Evolutionary conservation across 2,797 vertebrate species (phyloP).

Genomic region (Paratrypauchen microcephalus): DNA sequence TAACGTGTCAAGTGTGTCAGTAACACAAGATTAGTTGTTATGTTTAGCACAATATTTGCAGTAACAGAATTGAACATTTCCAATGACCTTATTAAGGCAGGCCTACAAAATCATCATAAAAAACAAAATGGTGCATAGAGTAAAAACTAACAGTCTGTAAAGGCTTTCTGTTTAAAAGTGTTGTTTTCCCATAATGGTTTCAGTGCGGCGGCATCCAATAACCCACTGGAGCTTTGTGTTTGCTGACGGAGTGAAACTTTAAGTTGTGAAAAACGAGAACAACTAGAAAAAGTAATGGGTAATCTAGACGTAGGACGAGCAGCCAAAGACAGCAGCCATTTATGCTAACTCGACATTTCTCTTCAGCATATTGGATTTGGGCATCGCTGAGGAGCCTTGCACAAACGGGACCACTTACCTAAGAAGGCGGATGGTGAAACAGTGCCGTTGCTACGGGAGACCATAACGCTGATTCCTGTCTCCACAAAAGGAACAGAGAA

Average conservation of each 20-base stretch:
- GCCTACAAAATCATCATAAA: conserved; percentile 6
- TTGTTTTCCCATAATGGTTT: conserved; percentile 48
- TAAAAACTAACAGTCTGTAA: conserved; percentile 33
- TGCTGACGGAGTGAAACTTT: conserved; percentile 69
- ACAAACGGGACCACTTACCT: conserved; percentile 71
- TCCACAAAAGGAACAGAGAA: conserved; percentile 94
- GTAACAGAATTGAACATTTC: too few species aligned
- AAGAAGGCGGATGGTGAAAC: conserved; percentile 93
- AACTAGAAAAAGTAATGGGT: conserved; percentile 44
- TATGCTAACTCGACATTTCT: conserved; percentile 62
- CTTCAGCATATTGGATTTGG: conserved; percentile 31
- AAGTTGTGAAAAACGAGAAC: conserved; percentile 58
- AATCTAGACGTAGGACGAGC: conserved; percentile 60
- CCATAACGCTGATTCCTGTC: conserved; percentile 94
- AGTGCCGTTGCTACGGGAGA: conserved; percentile 91
- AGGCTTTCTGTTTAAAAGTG: conserved; percentile 49
- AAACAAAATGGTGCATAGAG: conserved; percentile 7
- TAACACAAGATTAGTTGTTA: too few species aligned
- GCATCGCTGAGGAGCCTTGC: conserved; percentile 20
- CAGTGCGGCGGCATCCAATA: conserved; percentile 53
- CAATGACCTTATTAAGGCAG: not conserved
- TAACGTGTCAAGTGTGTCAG: too few species aligned
- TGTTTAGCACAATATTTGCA: too few species aligned
- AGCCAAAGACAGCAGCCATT: conserved; percentile 52
- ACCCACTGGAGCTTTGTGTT: conserved; percentile 50